phyloP scores from a whole-genome alignment of 2,888 invertebrate species.

The Lingula anatina region DNA sequence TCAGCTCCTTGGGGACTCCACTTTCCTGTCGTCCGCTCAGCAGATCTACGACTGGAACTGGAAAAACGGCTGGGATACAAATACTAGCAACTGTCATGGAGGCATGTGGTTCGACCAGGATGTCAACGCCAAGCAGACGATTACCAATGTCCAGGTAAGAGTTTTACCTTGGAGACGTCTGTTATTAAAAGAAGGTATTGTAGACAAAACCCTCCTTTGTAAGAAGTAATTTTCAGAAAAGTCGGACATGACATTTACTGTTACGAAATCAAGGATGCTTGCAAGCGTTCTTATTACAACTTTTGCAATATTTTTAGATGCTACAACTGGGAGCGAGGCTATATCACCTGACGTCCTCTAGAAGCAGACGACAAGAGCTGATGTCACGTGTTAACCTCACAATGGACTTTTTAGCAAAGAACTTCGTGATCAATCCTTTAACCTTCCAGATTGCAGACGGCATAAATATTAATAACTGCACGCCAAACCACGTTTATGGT shows the following conservation, averaged over 20 bases:
- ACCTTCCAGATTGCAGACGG: slow-evolving; percentile 20
- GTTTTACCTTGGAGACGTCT: too few relatives aligned
- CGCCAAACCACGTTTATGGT: slow-evolving; percentile 11
- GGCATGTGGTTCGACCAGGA: slow-evolving; percentile 25
- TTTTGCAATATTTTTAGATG: too few relatives aligned
- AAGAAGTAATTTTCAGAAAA: too few relatives aligned
- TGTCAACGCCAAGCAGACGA: slow-evolving; percentile 18
- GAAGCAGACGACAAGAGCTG: slow-evolving; percentile 1
- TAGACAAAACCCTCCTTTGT: too few relatives aligned
- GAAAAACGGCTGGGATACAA: slow-evolving; percentile 22
- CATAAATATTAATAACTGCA: slow-evolving; percentile 11
- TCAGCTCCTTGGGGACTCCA: too few relatives aligned
- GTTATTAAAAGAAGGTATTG: too few relatives aligned
- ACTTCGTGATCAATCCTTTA: slow-evolving; percentile 16
- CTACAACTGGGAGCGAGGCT: slow-evolving; percentile 18
- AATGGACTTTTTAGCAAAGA: slow-evolving; percentile 16
- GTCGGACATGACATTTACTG: too few relatives aligned
- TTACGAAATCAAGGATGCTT: too few relatives aligned
- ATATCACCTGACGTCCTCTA: slow-evolving; percentile 16
- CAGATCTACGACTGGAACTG: slow-evolving; percentile 24
- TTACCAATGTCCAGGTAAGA: slow-evolving; percentile 23
- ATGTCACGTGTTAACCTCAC: slow-evolving; percentile 13
- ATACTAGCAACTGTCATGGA: too few relatives aligned
- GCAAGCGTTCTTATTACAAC: too few relatives aligned
- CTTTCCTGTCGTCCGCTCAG: too few relatives aligned